Percentiles rank a stretch among this genome's conserved stretches.
phyloP scores from a whole-genome alignment of 2,113 vertebrate species.

The Alces alces region DNA sequence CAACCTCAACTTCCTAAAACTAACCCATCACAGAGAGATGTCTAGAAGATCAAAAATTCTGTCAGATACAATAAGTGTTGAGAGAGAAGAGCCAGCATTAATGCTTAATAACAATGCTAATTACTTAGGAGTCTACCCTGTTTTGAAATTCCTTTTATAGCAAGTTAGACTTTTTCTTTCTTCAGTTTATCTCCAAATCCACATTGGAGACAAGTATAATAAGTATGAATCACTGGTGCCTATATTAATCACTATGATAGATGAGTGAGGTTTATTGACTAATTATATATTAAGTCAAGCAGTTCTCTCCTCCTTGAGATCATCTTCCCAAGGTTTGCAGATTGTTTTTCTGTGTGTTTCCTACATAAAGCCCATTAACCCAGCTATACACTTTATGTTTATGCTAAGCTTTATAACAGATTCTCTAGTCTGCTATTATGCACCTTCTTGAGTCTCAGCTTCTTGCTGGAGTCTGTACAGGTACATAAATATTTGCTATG shows the following conservation, averaged over 20 bases:
- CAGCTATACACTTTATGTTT: neutral
- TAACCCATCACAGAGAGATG: neutral
- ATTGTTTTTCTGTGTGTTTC: neutral
- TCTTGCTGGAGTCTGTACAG: neutral
- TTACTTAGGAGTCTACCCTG: too few species aligned
- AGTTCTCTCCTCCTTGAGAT: neutral
- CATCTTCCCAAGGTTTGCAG: neutral
- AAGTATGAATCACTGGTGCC: neutral
- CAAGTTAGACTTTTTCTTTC: neutral
- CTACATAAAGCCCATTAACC: too few species aligned
- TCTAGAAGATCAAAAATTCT: neutral
- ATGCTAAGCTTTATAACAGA: too few species aligned
- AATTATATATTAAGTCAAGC: neutral
- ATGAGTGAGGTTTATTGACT: neutral
- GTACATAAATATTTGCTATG: neutral
- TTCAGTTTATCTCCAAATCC: neutral
- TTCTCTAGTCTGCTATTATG: neutral
- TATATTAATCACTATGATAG: neutral
- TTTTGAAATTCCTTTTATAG: neutral
- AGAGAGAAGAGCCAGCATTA: neutral
- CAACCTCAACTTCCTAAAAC: neutral
- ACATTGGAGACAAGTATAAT: neutral
- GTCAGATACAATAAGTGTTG: too few species aligned
- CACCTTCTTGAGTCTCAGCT: neutral
- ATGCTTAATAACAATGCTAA: too few species aligned